A percentile compares a stretch with the other conserved stretches of the same genome.
Conservation (phyloP, 2,113 vertebrate species). For the Mesembrinibis cayennensis region DNA sequence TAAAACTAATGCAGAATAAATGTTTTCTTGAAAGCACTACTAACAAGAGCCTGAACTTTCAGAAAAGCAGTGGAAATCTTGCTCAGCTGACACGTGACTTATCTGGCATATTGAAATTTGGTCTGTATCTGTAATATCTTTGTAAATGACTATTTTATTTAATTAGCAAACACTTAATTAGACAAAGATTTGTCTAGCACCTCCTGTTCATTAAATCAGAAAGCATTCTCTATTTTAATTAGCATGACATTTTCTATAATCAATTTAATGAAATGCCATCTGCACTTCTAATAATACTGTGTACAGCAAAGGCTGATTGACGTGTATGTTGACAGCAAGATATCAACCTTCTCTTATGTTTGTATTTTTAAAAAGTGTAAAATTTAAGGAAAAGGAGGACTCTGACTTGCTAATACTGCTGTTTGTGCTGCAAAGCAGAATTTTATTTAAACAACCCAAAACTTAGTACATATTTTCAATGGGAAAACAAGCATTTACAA, state of each 20-base stretch:
- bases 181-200: slow-evolving; percentile 56
- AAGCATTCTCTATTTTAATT: slow-evolving; percentile 57
- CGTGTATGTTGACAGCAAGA: not conserved
- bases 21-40: not conserved
- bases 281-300: slow-evolving; percentile 29
- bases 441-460: not conserved
- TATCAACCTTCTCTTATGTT: not conserved
- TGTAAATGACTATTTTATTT: slow-evolving; percentile 42
- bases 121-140: slow-evolving; percentile 32
- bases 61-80: not conserved
- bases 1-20: not conserved
- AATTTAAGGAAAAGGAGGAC: not conserved
- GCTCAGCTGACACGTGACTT: not conserved
- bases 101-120: slow-evolving; percentile 2
- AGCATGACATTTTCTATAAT: slow-evolving; percentile 47
- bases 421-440: not conserved
- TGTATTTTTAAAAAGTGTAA: not conserved
- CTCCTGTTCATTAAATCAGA: slow-evolving; percentile 51
- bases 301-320: slow-evolving; percentile 24
- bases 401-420: not conserved
- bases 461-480: not conserved
- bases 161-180: slow-evolving; percentile 59
- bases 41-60: not conserved
- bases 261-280: slow-evolving; percentile 36
- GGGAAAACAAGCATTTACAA: not conserved